These are phyloP conservation scores for Ibidorhyncha struthersii DNA, from an alignment of 2,113 vertebrate genomes.

Conservation along the genomic window DNA sequence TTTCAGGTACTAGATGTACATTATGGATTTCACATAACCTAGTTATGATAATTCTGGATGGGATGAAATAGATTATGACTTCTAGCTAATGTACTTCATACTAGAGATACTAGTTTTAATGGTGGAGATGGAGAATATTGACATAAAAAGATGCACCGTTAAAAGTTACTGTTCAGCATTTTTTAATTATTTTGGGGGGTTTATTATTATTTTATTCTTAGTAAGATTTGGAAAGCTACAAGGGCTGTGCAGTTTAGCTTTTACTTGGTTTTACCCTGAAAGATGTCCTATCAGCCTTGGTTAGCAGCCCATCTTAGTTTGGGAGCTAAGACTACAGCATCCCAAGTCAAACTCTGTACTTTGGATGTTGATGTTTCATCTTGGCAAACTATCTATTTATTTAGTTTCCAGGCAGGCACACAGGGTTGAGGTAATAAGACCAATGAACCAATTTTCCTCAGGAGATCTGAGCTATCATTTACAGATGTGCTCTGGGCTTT, in stretches of 20 bases:
- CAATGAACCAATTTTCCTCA: slow-evolving; percentile 1
- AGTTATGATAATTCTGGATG: neutral
- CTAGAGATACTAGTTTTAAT: neutral
- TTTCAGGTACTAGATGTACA: neutral
- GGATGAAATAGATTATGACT: neutral
- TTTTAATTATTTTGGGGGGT: neutral
- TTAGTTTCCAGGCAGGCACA: slow-evolving; percentile 11
- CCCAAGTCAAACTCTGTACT: neutral
- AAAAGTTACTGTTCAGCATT: neutral
- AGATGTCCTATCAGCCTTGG: neutral
- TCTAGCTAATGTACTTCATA: neutral
- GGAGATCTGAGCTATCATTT: neutral
- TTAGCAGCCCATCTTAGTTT: neutral
- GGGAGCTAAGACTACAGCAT: neutral
- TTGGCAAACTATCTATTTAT: neutral
- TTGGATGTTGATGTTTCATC: neutral
- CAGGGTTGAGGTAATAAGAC: neutral
- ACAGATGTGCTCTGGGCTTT: neutral
- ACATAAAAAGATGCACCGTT: neutral
- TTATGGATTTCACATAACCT: neutral
- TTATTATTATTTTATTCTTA: neutral
- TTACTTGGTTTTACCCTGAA: neutral
- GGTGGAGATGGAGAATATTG: neutral
- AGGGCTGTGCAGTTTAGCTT: neutral
- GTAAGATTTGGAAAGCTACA: neutral